Base-by-base conservation (phyloP, 1,140 invertebrate genomes). In the Spodoptera litura region DNA sequence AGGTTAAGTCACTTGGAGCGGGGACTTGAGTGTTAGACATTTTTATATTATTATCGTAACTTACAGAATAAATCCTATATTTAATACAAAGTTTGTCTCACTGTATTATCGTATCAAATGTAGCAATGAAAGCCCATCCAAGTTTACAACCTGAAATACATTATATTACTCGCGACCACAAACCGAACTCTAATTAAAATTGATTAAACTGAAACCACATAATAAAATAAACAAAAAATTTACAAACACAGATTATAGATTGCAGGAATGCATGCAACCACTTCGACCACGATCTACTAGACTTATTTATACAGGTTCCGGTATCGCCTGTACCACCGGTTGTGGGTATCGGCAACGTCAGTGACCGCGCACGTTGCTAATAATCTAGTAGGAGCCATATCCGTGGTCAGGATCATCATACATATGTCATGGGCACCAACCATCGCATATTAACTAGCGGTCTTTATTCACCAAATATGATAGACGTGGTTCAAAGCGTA, bases 1-100 rank as follows among this genome's bases (percentile, higher is more conserved):
- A 80, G 87, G 80, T 87, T 89, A 59, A 56, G 44, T 64, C 20
- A 3, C 44, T 75, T 75, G 52, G 31, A 56, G 13, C 13, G 27
- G 27, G 53, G 27, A 13, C 15, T 61, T 9, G 38, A 35, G 13
- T 20, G 20, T 58, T 38, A 59, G 62, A 68, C 12, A 9, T 20
- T 68, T 52, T 68, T 68, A 68, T 20, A 27, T 68, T 25, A 15
- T 13, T 64, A 44, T 4, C 38, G 38, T 8, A 8, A 0, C 38
- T 44, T 44, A 8, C 9, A 44, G 2, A 44, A 44, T 44, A 44
- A 44, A 44, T 44, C 38, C 6, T 6, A 44, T 44, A 44, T 44
- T 20, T 20, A 20, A 0, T 20, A 20, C 20, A 20, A 20, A 20
- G 20, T 20, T 20, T 0, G 20, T 20, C 0, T 20, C 20, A 20